Evolutionary conservation across 1,140 invertebrate genomes (phyloP).

Genomic region (Papilio xuthus): DNA sequence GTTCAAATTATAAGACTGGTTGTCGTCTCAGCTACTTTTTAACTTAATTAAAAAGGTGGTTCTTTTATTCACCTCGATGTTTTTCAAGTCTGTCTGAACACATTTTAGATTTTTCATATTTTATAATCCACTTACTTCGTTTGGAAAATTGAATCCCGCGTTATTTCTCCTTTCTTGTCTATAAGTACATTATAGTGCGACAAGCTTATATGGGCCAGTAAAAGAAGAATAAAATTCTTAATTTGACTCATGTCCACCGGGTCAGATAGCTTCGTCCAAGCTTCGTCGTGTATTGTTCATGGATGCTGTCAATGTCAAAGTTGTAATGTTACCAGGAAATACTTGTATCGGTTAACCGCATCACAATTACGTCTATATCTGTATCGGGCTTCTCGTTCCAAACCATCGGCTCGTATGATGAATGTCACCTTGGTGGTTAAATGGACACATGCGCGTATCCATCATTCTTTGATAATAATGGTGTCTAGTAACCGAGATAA

Average conservation of each 20-base stretch:
- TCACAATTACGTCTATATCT: neutral
- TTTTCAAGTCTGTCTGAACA: neutral
- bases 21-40: neutral
- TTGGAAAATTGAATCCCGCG: neutral
- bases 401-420: neutral
- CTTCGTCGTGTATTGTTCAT: neutral
- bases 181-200: neutral
- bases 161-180: neutral
- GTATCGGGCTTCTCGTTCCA: neutral
- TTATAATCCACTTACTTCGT: neutral
- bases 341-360: slow-evolving; percentile 15
- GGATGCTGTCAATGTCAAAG: slow-evolving; percentile 5
- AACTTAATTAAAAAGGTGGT: neutral
- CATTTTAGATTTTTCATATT: neutral
- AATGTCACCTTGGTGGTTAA: neutral
- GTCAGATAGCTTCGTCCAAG: no score
- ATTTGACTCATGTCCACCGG: no score
- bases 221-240: no score
- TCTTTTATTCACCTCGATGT: neutral
- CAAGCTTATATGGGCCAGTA: no score
- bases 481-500: neutral
- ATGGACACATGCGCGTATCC: neutral
- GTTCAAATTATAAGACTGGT: no score
- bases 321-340: slow-evolving; percentile 13
- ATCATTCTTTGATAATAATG: neutral